Percentiles rank a stretch among this genome's conserved stretches.
Conservation (phyloP, 1,140 invertebrate species). For the Lepidurus arcticus region DNA sequence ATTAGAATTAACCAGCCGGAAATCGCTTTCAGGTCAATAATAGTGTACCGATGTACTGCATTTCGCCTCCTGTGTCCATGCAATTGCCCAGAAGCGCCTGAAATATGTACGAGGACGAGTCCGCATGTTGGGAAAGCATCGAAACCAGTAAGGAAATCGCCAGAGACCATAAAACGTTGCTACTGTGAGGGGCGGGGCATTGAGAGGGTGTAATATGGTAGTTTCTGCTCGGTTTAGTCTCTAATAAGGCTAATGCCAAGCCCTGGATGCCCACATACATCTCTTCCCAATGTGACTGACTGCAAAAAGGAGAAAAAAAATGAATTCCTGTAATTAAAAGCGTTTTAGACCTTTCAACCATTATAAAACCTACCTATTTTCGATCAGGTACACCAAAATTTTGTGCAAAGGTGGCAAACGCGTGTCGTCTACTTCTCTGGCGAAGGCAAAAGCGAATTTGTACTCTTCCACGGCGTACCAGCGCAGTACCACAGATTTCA, state of each 20-base stretch:
- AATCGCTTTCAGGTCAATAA: neutral
- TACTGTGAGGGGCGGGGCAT: neutral
- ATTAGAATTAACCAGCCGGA: neutral
- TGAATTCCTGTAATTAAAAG: neutral
- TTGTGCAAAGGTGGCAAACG: neutral
- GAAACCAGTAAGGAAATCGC: neutral
- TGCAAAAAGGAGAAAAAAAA: neutral
- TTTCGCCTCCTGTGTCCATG: neutral
- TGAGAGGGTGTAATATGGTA: constrained; percentile 1
- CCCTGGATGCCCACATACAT: neutral
- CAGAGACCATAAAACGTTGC: neutral
- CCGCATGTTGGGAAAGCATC: neutral
- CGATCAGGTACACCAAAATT: neutral
- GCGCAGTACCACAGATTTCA: neutral
- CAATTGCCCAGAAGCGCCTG: neutral
- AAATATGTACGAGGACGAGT: neutral
- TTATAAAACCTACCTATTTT: neutral
- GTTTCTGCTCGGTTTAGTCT: neutral
- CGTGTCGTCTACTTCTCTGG: neutral
- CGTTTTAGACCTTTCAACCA: neutral
- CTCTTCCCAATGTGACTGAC: constrained; percentile 8
- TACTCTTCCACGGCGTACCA: neutral
- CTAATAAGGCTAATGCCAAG: neutral
- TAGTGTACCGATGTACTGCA: neutral
- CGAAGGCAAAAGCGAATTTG: neutral